A percentile compares a stretch with the other conserved stretches of the same genome.
phyloP scores from a whole-genome alignment of 2,888 invertebrate genomes.

The Druceiella hillmani region DNA sequence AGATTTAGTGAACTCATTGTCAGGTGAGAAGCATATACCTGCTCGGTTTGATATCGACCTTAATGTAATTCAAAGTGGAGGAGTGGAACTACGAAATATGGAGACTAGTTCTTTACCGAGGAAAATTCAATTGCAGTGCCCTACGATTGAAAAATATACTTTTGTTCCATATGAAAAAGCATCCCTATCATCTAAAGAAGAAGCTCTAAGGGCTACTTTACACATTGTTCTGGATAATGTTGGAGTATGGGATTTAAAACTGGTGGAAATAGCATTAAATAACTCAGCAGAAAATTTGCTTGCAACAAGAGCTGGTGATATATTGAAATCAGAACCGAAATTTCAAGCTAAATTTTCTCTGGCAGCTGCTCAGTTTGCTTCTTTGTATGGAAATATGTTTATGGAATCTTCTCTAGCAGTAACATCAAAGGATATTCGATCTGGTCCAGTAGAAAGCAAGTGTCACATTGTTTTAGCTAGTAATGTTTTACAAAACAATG shows the following conservation, averaged over 20 bases:
- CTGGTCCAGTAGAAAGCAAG: too few species aligned
- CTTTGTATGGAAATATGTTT: too few species aligned
- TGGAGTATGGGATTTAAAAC: slow-evolving; percentile 63
- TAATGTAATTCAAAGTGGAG: slow-evolving; percentile 72
- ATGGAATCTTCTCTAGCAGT: too few species aligned
- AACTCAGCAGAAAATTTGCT: slow-evolving; percentile 61
- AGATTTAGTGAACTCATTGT: slow-evolving; percentile 28
- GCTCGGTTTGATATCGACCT: too few species aligned
- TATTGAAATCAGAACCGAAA: slow-evolving; percentile 70
- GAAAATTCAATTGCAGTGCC: too few species aligned
- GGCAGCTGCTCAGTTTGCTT: slow-evolving; percentile 51
- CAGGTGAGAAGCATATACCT: too few species aligned
- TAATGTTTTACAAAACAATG: too few species aligned
- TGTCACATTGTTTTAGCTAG: too few species aligned
- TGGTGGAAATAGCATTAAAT: slow-evolving; percentile 58
- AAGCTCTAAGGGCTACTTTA: slow-evolving; percentile 62
- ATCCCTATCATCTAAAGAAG: slow-evolving; percentile 43
- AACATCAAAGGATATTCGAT: too few species aligned
- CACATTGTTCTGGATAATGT: slow-evolving; percentile 79
- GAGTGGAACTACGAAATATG: slow-evolving; percentile 82
- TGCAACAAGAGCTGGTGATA: slow-evolving; percentile 53
- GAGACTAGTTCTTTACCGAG: too few species aligned
- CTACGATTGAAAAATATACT: slow-evolving; percentile 74
- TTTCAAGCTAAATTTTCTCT: slow-evolving; percentile 60
- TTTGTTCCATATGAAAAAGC: slow-evolving; percentile 71